Conservation (phyloP, 2,888 invertebrate species). For the Heliconius hortense region DNA sequence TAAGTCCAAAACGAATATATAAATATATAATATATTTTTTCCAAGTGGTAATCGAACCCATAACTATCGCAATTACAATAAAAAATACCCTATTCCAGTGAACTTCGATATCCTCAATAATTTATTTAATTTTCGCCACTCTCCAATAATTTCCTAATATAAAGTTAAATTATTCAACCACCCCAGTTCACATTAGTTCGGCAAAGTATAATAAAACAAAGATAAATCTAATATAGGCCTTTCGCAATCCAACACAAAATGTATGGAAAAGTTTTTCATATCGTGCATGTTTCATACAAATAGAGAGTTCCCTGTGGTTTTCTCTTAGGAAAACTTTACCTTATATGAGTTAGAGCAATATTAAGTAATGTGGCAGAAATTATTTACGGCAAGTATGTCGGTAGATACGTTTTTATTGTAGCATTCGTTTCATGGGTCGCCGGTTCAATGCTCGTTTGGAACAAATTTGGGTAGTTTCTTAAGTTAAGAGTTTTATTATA, state of each 20-base stretch:
- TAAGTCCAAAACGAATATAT: no score
- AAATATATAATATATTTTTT: no score
- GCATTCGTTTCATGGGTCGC: neutral
- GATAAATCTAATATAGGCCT: conserved; percentile 19
- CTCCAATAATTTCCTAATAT: neutral
- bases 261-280: conserved; percentile 17
- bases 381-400: neutral
- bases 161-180: neutral
- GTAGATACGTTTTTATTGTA: neutral
- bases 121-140: neutral
- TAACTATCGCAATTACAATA: no score
- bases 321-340: conserved; percentile 20
- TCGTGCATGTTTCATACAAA: conserved; percentile 21
- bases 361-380: conserved; percentile 8
- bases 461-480: no score
- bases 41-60: no score
- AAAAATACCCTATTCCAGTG: no score
- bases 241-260: conserved; percentile 7
- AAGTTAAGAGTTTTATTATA: no score
- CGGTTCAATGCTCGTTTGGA: neutral
- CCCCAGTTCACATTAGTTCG: neutral
- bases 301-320: conserved; percentile 9
- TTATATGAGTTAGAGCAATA: conserved; percentile 9
- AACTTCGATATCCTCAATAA: no score
- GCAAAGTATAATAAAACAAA: conserved; percentile 19